Conservation (phyloP, 2,888 invertebrate species). For the Acanthoscelides obtectus region DNA sequence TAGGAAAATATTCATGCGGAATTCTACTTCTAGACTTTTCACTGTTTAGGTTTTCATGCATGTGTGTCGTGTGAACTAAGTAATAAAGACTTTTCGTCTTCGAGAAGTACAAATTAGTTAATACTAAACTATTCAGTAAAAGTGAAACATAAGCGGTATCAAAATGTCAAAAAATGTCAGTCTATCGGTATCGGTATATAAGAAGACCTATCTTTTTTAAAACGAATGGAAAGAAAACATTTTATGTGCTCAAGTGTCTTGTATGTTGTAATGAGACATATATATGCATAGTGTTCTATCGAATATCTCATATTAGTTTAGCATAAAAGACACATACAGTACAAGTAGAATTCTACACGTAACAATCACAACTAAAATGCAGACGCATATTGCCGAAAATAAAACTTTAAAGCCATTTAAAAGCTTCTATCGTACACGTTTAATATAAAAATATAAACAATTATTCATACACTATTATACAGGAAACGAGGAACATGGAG, state of each 20-base stretch:
- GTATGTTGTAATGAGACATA: too few species aligned
- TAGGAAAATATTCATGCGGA: not conserved
- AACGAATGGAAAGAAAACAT: too few species aligned
- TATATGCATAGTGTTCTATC: too few species aligned
- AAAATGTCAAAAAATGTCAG: too few species aligned
- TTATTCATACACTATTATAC: not conserved
- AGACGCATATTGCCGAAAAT: not conserved
- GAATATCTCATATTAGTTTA: not conserved
- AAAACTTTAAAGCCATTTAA: not conserved
- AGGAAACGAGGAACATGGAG: not conserved
- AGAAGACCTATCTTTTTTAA: too few species aligned
- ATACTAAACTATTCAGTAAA: too few species aligned
- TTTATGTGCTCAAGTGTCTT: too few species aligned
- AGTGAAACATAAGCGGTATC: too few species aligned
- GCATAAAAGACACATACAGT: not conserved
- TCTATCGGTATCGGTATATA: not conserved
- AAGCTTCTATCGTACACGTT: not conserved
- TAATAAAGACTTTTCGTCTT: too few species aligned
- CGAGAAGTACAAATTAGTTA: too few species aligned
- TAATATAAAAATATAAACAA: not conserved
- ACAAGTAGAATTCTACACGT: not conserved
- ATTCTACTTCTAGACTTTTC: not conserved
- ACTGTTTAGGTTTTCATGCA: not conserved
- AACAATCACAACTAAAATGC: not conserved
- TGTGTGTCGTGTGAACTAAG: too few species aligned